phyloP scores from a whole-genome alignment of 2,797 vertebrate species.

The Urocyon cinereoargenteus region DNA sequence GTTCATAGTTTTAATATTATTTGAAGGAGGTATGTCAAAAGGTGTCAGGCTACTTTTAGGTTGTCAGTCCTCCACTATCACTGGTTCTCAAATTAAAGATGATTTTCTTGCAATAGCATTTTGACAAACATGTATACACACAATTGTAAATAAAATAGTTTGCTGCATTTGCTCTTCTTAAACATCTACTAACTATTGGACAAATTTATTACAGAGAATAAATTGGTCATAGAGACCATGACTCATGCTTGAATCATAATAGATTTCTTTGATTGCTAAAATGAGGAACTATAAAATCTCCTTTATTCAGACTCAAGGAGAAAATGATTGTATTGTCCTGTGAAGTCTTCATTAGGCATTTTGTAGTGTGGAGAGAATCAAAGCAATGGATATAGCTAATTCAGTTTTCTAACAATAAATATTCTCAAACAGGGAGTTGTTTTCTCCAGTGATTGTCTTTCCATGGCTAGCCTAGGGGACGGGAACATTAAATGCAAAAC shows the following conservation, averaged over 20 bases:
- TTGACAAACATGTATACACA: neutral
- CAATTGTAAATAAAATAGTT: neutral
- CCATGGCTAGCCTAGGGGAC: constrained; percentile 8
- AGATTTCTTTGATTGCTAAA: constrained; percentile 42
- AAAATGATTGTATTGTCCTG: constrained; percentile 45
- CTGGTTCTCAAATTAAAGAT: neutral
- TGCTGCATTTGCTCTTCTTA: neutral
- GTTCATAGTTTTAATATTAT: neutral
- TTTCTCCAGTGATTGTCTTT: constrained; percentile 69
- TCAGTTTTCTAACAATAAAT: constrained; percentile 74
- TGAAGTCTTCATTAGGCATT: constrained; percentile 60
- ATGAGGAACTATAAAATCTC: constrained; percentile 60
- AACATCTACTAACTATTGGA: neutral
- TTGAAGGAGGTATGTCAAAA: neutral
- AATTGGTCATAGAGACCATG: no score
- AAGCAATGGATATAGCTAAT: constrained; percentile 70
- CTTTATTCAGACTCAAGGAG: constrained; percentile 41
- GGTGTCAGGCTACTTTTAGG: constrained; percentile 28
- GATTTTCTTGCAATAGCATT: constrained; percentile 3
- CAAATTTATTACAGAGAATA: neutral
- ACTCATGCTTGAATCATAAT: constrained; percentile 47
- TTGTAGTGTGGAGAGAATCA: constrained; percentile 45
- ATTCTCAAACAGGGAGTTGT: constrained; percentile 43
- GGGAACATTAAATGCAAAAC: neutral
- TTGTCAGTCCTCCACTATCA: neutral